Base-by-base conservation (phyloP, 2,888 invertebrate genomes). In the Melanophora roralis region DNA sequence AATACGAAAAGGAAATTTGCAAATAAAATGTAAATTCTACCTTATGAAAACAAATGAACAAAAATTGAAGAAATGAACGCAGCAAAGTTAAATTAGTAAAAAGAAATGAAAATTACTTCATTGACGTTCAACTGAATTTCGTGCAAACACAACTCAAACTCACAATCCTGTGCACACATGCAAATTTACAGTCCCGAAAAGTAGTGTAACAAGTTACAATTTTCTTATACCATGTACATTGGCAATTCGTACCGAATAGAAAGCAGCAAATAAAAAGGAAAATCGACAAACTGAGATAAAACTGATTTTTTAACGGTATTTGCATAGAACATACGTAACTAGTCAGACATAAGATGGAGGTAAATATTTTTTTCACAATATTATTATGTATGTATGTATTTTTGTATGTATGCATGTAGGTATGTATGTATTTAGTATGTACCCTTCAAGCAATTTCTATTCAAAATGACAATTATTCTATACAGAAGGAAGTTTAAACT, bases 191-290 rank as follows among this genome's bases (percentile, higher is more conserved):
- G 23, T 64, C 53, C n/a, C 40, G 32, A 38, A 38, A 78, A 67
- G 47, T 59, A 68, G 62, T 69, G 74, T 78, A 78, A 78, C 74
- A 78, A 78, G 74, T 78, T 68, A 68, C 11, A 62, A 73, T 73
- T 69, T 78, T 59, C 65, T 59, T 64, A 38, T n/a, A 14, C n/a
- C 8, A 43, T 51, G 9, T 34, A 38, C 27, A 43, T 21, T 53
- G 19, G 23, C 53, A 71, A 64, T 51, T 0, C 49, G 43, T 47
- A 51, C 23, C 36, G 47, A 21, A 38, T 40, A 27, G 36, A 45
- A 60, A 27, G 36, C 14, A 60, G 32, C 43, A 36, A 36, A 11
- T 14, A 57, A 5, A n/a, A 16, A 47, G 59, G 6, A 14, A 8
- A n/a, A 69, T 34, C 19, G 32, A 36, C 11, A 45, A 60, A 77